Percentiles rank a stretch among this genome's conserved stretches.
phyloP scores from a whole-genome alignment of 2,888 invertebrate genomes.

The Lepas anatifera region DNA sequence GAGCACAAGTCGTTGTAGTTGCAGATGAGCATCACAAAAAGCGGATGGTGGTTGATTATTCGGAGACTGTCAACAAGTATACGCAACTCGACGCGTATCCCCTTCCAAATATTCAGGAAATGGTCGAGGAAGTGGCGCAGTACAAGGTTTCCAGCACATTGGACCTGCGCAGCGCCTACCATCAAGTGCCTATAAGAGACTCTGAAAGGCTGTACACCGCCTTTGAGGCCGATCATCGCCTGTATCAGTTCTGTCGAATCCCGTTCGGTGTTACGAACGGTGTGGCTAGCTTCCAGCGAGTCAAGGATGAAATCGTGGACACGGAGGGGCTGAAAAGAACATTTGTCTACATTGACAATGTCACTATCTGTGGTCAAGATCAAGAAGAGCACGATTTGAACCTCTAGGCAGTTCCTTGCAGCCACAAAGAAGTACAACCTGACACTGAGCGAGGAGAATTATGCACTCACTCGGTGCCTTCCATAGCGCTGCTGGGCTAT shows the following conservation, averaged over 20 bases:
- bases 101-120: too few relatives aligned
- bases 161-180: conserved; percentile 19
- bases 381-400: conserved; percentile 4
- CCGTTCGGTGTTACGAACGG: conserved; percentile 22
- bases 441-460: conserved; percentile 11
- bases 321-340: too few relatives aligned
- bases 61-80: too few relatives aligned
- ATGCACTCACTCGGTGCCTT: not conserved
- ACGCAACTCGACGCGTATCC: too few relatives aligned
- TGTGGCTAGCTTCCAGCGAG: conserved; percentile 18
- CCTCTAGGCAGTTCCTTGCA: conserved; percentile 3
- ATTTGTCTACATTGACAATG: too few relatives aligned
- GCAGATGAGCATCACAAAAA: too few relatives aligned
- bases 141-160: conserved; percentile 20
- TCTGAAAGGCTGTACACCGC: conserved; percentile 20
- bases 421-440: too few relatives aligned
- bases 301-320: too few relatives aligned
- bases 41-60: too few relatives aligned
- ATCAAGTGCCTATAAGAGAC: conserved; percentile 15
- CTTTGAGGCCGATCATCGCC: conserved; percentile 18
- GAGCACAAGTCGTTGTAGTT: too few relatives aligned
- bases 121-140: conserved; percentile 13
- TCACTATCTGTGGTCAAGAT: not conserved
- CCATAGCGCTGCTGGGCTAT: not conserved
- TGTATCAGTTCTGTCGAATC: conserved; percentile 19